Evolutionary conservation across 2,797 vertebrate genomes (phyloP), one percentile per base, ranked within the genome.

Genomic region (Sebastes melanostomus): DNA sequence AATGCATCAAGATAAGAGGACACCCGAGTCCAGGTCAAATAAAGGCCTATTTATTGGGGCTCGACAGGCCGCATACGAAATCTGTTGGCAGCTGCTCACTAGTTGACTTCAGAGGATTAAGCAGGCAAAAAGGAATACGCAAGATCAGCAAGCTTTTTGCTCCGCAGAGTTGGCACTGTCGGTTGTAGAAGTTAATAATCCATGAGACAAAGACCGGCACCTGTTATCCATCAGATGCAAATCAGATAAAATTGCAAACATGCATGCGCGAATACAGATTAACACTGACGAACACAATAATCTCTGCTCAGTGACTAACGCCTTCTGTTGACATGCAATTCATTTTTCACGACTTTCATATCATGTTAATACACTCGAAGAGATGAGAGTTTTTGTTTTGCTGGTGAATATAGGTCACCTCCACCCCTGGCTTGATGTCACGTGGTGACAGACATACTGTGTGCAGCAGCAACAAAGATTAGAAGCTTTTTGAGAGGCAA

Each of bases 81-180:
- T 91, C 85, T 81, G 84, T 80, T 92, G 91, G 92, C 91, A 91
- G 89, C 86, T 82, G 82, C 83, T 84, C 86, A 80, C 73, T 60
- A 42, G 82, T 81, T 85, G 83, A 94, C 90, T 91, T 90, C 89
- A 88, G 91, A 87, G 90, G 93, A 93, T 93, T 93, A 91, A 77
- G 73, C 69, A 61, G 78, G 82, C 81, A 90, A 90, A 91, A 93
- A 92, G 82, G 83, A 92, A 93, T 87, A 92, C 82, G 88, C 88
- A 87, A 88, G 84, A 90, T 94, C 92, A 93, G 91, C 89, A 83
- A 75, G 78, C 72, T 83, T 90, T 91, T 90, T 83, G 75, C 89
- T 81, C 78, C 34, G 74, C 68, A 74, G 81, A 63, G 81, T 8
- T 72, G 78, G 74, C 78, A 50, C 72, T 38, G 84, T 69, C 61